These are phyloP conservation scores for Perizoma flavofasciatum DNA, from an alignment of 2,888 invertebrate species.

Conservation along the genomic window DNA sequence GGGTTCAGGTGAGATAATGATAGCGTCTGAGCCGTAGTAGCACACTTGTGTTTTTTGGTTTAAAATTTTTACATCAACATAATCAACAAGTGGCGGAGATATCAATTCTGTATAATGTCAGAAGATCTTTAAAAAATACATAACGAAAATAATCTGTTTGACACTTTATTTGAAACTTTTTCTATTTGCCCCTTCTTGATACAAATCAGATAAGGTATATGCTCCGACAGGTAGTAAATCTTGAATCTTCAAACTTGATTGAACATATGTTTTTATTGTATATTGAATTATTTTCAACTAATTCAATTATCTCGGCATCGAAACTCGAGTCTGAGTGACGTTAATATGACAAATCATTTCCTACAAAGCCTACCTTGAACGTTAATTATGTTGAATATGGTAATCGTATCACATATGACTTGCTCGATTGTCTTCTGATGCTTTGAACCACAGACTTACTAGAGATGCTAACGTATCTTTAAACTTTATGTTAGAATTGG, in stretches of 20 bases:
- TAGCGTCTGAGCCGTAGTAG: neutral
- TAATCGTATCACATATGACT: constrained; percentile 74
- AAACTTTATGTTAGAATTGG: too few relatives aligned
- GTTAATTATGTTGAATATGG: constrained; percentile 77
- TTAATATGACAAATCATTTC: constrained; percentile 82
- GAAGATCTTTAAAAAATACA: too few relatives aligned
- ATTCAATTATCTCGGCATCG: constrained; percentile 71
- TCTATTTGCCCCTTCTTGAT: neutral
- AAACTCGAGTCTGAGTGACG: constrained; percentile 72
- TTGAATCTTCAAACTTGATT: constrained; percentile 1
- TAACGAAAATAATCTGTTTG: too few relatives aligned
- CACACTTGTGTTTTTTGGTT: too few relatives aligned
- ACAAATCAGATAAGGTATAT: neutral
- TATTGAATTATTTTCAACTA: too few relatives aligned
- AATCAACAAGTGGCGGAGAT: too few relatives aligned
- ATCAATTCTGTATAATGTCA: too few relatives aligned
- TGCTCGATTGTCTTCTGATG: constrained; percentile 53
- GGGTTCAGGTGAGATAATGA: neutral
- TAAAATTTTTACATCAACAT: neutral
- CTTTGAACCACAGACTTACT: constrained; percentile 52
- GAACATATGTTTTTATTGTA: constrained; percentile 13
- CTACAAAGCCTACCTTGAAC: constrained; percentile 68
- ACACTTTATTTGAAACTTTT: too few relatives aligned
- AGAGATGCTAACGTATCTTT: too few relatives aligned
- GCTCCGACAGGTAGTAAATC: neutral